phyloP scores from a whole-genome alignment of 2,113 vertebrate genomes.

The Protobothrops mucrosquamatus region DNA sequence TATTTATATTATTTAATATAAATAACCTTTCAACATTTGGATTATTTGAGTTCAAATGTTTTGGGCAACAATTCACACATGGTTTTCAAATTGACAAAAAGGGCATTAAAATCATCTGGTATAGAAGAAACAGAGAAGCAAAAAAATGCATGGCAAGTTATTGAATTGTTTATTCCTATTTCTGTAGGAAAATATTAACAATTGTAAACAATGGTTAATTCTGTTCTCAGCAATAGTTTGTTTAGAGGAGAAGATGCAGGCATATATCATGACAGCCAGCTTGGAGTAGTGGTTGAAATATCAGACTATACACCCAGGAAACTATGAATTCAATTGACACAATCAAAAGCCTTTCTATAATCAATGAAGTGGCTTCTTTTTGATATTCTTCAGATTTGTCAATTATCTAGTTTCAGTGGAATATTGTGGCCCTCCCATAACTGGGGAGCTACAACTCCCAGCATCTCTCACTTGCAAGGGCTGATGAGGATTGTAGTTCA shows the following conservation, averaged over 20 bases:
- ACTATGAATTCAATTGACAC: not conserved
- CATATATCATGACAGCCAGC: not conserved
- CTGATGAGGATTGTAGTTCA: not conserved
- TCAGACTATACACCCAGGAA: not conserved
- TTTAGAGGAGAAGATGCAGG: not conserved
- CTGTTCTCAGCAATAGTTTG: not conserved
- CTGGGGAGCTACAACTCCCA: not conserved
- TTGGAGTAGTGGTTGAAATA: not conserved
- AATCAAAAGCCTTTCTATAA: not conserved
- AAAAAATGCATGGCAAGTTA: not conserved
- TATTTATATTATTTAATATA: slow-evolving; percentile 66
- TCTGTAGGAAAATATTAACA: not conserved
- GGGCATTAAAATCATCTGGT: slow-evolving; percentile 58
- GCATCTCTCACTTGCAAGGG: not conserved
- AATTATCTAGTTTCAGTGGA: not conserved
- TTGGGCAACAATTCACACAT: slow-evolving; percentile 62
- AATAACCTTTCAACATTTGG: slow-evolving; percentile 66
- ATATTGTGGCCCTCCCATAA: not conserved
- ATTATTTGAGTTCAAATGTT: slow-evolving; percentile 65
- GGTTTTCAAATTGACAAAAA: slow-evolving; percentile 69
- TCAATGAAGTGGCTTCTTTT: not conserved
- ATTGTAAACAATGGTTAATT: not conserved
- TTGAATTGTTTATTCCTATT: not conserved
- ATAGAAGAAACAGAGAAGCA: not conserved
- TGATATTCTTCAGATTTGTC: not conserved